These are phyloP conservation scores for Cynodonichthys magdalenae DNA, from an alignment of 2,797 vertebrate genomes.

Conservation along the genomic window DNA sequence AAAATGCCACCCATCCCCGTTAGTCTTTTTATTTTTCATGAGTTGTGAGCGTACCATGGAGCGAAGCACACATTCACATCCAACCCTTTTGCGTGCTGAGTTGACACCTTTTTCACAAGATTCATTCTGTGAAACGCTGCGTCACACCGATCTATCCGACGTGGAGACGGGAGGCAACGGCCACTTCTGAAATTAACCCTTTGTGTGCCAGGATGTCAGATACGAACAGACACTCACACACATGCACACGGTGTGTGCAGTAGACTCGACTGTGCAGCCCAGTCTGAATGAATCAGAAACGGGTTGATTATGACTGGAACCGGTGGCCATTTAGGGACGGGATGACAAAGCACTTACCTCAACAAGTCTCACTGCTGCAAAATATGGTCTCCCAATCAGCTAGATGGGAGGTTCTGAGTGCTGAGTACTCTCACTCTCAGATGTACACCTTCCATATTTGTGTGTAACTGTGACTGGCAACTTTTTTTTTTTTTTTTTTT, in stretches of 20 bases:
- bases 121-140: slow-evolving; percentile 64
- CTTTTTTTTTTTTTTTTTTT: background rate
- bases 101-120: slow-evolving; percentile 53
- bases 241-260: slow-evolving; percentile 29
- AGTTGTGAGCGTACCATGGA: background rate
- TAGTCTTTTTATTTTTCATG: slow-evolving; percentile 5
- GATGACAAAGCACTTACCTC: slow-evolving; percentile 72
- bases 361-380: slow-evolving; percentile 40
- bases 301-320: slow-evolving; percentile 78
- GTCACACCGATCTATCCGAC: slow-evolving; percentile 66
- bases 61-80: slow-evolving; percentile 13
- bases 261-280: slow-evolving; percentile 52
- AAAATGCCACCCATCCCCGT: background rate
- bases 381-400: slow-evolving; percentile 43
- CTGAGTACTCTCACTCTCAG: slow-evolving; percentile 20
- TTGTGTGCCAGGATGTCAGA: slow-evolving; percentile 68
- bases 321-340: slow-evolving; percentile 60
- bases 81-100: slow-evolving; percentile 33
- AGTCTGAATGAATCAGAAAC: slow-evolving; percentile 74
- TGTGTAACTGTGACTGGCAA: slow-evolving; percentile 1
- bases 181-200: slow-evolving; percentile 80
- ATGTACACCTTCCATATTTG: slow-evolving; percentile 2
- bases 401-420: slow-evolving; percentile 24
- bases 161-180: slow-evolving; percentile 65
- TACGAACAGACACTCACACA: slow-evolving; percentile 23